Evolutionary conservation across 2,113 vertebrate species (phyloP), one percentile per base, ranked within the genome.

Genomic region (Globicephala melas): DNA sequence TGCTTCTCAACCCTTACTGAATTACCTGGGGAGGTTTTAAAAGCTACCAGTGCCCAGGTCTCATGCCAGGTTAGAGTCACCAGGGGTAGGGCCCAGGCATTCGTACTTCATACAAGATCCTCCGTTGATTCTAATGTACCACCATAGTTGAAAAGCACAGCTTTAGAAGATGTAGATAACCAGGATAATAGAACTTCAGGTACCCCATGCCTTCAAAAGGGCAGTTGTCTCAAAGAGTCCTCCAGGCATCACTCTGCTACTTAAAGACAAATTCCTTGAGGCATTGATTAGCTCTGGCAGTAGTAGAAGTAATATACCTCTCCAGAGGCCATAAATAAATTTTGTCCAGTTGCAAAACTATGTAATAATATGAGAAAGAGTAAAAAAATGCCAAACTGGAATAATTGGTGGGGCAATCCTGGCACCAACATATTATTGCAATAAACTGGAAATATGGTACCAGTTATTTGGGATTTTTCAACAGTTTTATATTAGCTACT

Each of bases 401-500:
- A 95, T 88, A 90, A 92, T 25, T 90, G 70, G 53, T 76, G 53
- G 53, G 81, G 38, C 17, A 95, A 71, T 47, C 50, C 31, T 67
- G 76, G 68, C 17, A 73, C 71, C 77, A 90, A 92, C 26, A 67
- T n/a, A 36, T 90, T 21, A 91, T 13, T 53, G 41, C 33, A 38
- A 87, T 65, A 92, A 81, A 89, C 58, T 88, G n/a, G 28, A 76
- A 97, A 71, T 31, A 95, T 18, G 8, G 70, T 50, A 33, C 12
- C 28, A 92, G 65, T 76, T 93, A 89, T 91, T 97, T n/a, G 53
- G 47, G 92, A 82, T 86, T 93, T 96, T 85, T 81, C 82, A 88
- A 90, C 21, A 62, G 80, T 83, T 95, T 91, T 90, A 91, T 41
- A 85, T 74, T 94, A 90, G 90, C 60, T 67, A 26, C 76, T 88